Conservation (phyloP, 2,113 vertebrate species). For the Rhegmatorhina hoffmannsi region DNA sequence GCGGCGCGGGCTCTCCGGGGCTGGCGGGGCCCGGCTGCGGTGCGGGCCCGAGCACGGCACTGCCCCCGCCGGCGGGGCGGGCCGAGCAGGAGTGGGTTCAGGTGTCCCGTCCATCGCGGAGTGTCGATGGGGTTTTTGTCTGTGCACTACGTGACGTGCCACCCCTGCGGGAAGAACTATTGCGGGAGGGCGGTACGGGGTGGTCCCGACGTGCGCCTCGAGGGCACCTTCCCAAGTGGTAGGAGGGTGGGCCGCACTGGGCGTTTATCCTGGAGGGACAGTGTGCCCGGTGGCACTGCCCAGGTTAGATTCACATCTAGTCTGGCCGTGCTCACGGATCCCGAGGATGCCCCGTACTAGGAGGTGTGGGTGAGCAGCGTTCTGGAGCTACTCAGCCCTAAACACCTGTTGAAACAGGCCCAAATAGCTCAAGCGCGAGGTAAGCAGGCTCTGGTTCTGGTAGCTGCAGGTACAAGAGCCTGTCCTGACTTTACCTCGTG, state of each 20-base stretch:
- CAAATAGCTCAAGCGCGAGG: rapidly evolving
- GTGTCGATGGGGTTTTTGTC: neutral
- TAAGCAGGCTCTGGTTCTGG: neutral
- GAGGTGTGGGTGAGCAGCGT: neutral
- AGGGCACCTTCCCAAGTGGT: too few species aligned
- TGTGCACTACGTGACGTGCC: neutral
- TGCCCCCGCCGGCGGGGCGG: neutral
- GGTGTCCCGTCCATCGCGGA: neutral
- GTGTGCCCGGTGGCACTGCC: too few species aligned
- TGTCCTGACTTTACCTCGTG: rapidly evolving
- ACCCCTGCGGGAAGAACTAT: rapidly evolving
- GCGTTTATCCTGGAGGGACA: rapidly evolving
- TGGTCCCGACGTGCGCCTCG: neutral
- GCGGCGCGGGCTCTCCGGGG: neutral
- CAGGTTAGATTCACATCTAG: too few species aligned
- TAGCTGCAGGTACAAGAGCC: neutral
- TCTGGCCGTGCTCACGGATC: rapidly evolving
- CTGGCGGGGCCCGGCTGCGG: neutral
- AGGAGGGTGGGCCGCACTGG: neutral
- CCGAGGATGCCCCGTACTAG: rapidly evolving
- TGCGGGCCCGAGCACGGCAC: neutral
- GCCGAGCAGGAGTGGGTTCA: neutral
- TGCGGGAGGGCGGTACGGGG: neutral
- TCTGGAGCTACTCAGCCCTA: too few species aligned
- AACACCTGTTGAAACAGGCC: neutral